These are phyloP conservation scores for Drosophila simulans DNA, from an alignment of 1,140 invertebrate genomes.

Conservation along the genomic window DNA sequence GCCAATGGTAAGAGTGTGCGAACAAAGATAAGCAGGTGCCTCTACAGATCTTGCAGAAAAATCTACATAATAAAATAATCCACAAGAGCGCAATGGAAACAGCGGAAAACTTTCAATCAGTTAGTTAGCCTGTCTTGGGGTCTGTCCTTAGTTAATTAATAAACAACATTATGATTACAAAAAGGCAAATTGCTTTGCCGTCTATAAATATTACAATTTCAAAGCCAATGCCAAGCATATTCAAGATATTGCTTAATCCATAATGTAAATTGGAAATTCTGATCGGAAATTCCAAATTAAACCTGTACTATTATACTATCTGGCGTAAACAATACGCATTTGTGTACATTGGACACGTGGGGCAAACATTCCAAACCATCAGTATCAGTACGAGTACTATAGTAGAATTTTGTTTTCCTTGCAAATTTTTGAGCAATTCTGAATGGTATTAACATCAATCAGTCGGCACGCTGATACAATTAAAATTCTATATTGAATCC, in stretches of 20 bases:
- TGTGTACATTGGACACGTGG: slow-evolving; percentile 43
- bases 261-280: slow-evolving; percentile 60
- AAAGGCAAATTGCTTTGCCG: slow-evolving; percentile 5
- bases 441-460: slow-evolving; percentile 52
- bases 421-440: slow-evolving; percentile 35
- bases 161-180: slow-evolving; percentile 39
- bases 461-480: slow-evolving; percentile 52
- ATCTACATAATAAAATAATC: slow-evolving; percentile 25
- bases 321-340: slow-evolving; percentile 29
- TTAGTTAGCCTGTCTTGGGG: neutral
- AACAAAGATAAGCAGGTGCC: slow-evolving; percentile 45
- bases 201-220: slow-evolving; percentile 27
- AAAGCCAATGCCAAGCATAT: slow-evolving; percentile 41
- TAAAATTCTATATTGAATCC: slow-evolving; percentile 17
- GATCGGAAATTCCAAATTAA: slow-evolving; percentile 39
- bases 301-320: slow-evolving; percentile 11
- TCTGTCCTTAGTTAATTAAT: slow-evolving; percentile 25
- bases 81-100: neutral
- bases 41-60: neutral
- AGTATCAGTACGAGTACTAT: slow-evolving; percentile 8
- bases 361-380: neutral
- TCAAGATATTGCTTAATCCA: slow-evolving; percentile 16
- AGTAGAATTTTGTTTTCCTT: slow-evolving; percentile 16
- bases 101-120: slow-evolving; percentile 28
- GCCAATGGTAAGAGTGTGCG: slow-evolving; percentile 16